Base-by-base conservation (phyloP, 2,113 vertebrate species). In the Perccottus glenii region DNA sequence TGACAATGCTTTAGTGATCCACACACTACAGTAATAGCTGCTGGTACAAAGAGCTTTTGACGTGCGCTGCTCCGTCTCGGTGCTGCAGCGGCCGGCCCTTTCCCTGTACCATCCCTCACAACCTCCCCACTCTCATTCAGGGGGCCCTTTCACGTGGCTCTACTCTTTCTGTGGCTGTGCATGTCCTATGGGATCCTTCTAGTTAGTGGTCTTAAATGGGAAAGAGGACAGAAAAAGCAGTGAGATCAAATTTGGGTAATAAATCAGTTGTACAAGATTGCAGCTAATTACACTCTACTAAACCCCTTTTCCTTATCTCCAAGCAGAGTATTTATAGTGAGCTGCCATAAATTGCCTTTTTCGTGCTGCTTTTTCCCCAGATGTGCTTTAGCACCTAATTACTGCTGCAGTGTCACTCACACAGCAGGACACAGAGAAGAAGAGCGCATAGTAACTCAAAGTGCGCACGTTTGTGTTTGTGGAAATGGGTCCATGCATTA, bases 1-100 rank as follows among this genome's bases (percentile, higher is more conserved):
- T 70, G 73, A 89, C 89, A 89, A 89, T 89, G 89, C 88, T 77
- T 75, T 67, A 91, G 75, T 91, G 82, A 88, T 81, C 76, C 78
- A 61, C 60, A 70, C 72, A 52, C 81, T 66, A 78, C 81, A 81
- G 82, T 84, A 75, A 80, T 42, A 72, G 75, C 68, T 60, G 71
- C 32, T 46, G 77, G 83, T 87, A 89, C 86, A 91, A 91, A 88
- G 89, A 85, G 77, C 87, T 83, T 89, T 89, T 91, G 87, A 90
- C 78, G 68, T 61, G 5, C 36, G 15, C 56, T 40, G 36, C 78
- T 61, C 71, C 57, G 16, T 71, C 78, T 61, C 83, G 80, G 77
- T 69, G 70, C 73, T 80, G 67, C 32, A 58, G 61, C 67, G 55
- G 68, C 40, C 72, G 60, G 51, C 65, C 78, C 51, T 60, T 27